phyloP scores from a whole-genome alignment of 2,797 vertebrate species.

The Echeneis naucrates region DNA sequence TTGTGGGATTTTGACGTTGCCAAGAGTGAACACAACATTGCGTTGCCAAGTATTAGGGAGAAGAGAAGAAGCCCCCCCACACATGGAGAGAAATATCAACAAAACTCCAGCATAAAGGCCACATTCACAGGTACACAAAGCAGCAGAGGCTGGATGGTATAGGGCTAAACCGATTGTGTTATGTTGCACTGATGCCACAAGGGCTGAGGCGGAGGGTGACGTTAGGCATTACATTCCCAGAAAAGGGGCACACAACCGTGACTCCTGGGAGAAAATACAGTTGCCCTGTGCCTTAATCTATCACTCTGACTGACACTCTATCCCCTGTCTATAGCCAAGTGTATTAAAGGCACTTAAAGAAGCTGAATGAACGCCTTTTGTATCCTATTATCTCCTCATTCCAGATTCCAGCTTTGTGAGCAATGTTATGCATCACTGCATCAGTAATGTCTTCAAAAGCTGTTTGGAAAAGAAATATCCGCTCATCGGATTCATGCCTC shows the following conservation, averaged over 20 bases:
- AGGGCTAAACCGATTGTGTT: slow-evolving; percentile 63
- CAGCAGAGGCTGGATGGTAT: slow-evolving; percentile 62
- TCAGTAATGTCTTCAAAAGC: slow-evolving; percentile 77
- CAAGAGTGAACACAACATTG: slow-evolving; percentile 72
- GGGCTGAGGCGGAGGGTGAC: slow-evolving; percentile 68
- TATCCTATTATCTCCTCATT: slow-evolving; percentile 78
- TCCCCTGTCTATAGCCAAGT: slow-evolving; percentile 73
- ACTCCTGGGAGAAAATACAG: slow-evolving; percentile 72
- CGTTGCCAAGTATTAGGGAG: slow-evolving; percentile 76
- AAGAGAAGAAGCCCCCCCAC: slow-evolving; percentile 75
- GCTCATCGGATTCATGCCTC: slow-evolving; percentile 73
- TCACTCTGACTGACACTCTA: slow-evolving; percentile 74
- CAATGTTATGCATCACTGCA: slow-evolving; percentile 70
- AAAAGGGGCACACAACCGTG: slow-evolving; percentile 68
- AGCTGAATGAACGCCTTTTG: slow-evolving; percentile 79
- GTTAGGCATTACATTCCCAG: slow-evolving; percentile 70
- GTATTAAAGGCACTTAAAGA: slow-evolving; percentile 80
- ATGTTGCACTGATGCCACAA: slow-evolving; percentile 65
- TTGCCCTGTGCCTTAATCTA: slow-evolving; percentile 73
- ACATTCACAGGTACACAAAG: slow-evolving; percentile 81
- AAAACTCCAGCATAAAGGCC: slow-evolving; percentile 79
- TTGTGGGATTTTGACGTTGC: slow-evolving; percentile 79
- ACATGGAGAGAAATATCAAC: slow-evolving; percentile 79
- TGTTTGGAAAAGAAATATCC: slow-evolving; percentile 75
- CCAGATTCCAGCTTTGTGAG: slow-evolving; percentile 77